Conservation (phyloP, 2,888 invertebrate genomes). For the Morpho achilles region DNA sequence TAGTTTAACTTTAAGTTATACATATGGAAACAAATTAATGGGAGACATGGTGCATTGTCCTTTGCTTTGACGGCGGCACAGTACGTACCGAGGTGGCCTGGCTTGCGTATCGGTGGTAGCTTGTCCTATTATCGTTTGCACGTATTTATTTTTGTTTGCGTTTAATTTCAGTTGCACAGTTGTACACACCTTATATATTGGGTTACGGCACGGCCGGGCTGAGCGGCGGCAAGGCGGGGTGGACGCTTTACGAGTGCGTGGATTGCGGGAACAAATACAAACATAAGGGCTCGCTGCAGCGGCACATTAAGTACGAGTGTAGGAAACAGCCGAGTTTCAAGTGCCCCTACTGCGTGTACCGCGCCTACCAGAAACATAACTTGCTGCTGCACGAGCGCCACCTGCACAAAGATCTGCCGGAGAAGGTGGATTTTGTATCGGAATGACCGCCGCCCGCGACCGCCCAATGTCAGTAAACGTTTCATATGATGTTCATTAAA, state of each 20-base stretch:
- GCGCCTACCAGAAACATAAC: constrained; percentile 83
- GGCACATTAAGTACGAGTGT: constrained; percentile 88
- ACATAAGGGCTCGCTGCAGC: constrained; percentile 87
- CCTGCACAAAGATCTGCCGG: constrained; percentile 75
- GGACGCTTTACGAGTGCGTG: constrained; percentile 81
- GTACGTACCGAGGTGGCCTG: constrained; percentile 55
- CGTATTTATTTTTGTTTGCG: constrained; percentile 75
- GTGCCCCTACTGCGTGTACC: constrained; percentile 84
- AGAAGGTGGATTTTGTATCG: constrained; percentile 75
- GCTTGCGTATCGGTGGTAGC: constrained; percentile 66
- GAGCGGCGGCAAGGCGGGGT: constrained; percentile 66
- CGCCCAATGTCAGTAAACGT: constrained; percentile 60
- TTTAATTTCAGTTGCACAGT: constrained; percentile 78
- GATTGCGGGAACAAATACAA: constrained; percentile 91
- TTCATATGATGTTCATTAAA: constrained; percentile 26
- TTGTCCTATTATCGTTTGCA: constrained; percentile 51
- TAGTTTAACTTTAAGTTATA: constrained; percentile 38
- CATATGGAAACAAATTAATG: constrained; percentile 58
- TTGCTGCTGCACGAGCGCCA: constrained; percentile 76
- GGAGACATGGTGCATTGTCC: constrained; percentile 79
- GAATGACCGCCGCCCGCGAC: constrained; percentile 61
- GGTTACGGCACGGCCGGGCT: constrained; percentile 70
- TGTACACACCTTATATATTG: constrained; percentile 78
- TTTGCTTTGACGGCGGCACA: constrained; percentile 65
- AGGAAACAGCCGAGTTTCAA: constrained; percentile 84